A percentile compares a stretch with the other conserved stretches of the same genome.
Conservation (phyloP, 2,797 vertebrate genomes). For the Falco peregrinus region DNA sequence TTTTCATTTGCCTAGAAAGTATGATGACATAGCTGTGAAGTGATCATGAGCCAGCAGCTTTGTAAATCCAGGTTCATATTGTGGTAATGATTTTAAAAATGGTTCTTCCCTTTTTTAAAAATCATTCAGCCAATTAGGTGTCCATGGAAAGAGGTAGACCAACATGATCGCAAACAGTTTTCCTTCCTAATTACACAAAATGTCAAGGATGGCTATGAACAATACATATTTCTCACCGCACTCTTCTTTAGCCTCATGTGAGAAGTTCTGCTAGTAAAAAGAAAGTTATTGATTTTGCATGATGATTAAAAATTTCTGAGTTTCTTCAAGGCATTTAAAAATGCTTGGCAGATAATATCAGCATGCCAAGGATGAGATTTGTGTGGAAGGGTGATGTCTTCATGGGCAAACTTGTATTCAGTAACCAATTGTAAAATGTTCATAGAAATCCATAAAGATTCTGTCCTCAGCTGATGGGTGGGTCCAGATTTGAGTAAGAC, state of each 20-base stretch:
- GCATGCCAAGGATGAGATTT: not conserved
- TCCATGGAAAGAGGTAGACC: not conserved
- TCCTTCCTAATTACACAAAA: not conserved
- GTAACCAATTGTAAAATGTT: not conserved
- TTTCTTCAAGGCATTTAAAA: not conserved
- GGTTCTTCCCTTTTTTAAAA: not conserved
- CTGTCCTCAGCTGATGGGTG: not conserved
- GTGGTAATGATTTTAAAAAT: not conserved
- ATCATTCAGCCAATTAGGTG: not conserved
- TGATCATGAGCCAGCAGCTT: not conserved
- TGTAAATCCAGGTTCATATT: not conserved
- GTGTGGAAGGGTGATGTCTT: not conserved
- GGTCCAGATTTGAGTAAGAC: not conserved
- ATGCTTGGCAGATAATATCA: not conserved
- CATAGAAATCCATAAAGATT: not conserved
- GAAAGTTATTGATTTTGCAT: not conserved
- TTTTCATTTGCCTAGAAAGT: not conserved
- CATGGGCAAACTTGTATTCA: not conserved
- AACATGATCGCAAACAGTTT: not conserved
- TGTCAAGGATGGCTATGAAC: not conserved
- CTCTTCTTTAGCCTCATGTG: not conserved
- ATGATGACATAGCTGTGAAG: not conserved
- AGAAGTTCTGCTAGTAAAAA: not conserved
- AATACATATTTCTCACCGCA: not conserved
- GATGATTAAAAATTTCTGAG: not conserved